phyloP scores from a whole-genome alignment of 2,113 vertebrate genomes.

The Anseranas semipalmata region DNA sequence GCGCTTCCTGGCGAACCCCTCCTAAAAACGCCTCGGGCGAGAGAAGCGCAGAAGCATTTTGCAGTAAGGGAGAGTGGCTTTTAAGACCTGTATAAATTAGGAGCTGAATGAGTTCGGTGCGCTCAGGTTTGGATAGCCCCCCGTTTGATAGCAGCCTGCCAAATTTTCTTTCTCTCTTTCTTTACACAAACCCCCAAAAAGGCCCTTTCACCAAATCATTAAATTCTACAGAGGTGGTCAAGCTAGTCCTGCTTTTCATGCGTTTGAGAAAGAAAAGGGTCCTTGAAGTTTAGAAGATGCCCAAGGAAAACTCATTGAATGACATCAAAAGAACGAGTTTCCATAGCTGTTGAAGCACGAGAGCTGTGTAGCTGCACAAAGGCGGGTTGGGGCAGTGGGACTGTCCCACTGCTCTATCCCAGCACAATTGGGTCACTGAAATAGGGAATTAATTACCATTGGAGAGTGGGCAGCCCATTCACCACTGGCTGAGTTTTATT shows the following conservation, averaged over 20 bases:
- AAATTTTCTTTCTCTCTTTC: slow-evolving; percentile 72
- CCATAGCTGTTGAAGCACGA: slow-evolving; percentile 86
- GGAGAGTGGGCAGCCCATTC: slow-evolving; percentile 87
- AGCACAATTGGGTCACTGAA: slow-evolving; percentile 88
- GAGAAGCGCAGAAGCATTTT: not conserved
- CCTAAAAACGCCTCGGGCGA: not conserved
- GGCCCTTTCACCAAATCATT: slow-evolving; percentile 83
- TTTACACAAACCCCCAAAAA: slow-evolving; percentile 64
- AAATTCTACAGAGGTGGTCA: slow-evolving; percentile 87
- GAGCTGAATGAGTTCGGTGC: not conserved
- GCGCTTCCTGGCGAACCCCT: not conserved
- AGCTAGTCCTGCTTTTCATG: slow-evolving; percentile 83
- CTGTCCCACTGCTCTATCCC: slow-evolving; percentile 83
- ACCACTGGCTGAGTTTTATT: slow-evolving; percentile 85
- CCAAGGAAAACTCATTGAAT: slow-evolving; percentile 87
- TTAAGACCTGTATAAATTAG: not conserved
- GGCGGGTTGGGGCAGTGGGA: slow-evolving; percentile 78
- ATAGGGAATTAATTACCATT: slow-evolving; percentile 90
- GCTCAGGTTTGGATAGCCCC: not conserved
- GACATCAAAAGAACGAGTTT: slow-evolving; percentile 87
- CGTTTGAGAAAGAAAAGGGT: slow-evolving; percentile 79
- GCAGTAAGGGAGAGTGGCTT: not conserved
- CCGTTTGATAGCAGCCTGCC: slow-evolving; percentile 51
- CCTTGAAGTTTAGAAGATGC: slow-evolving; percentile 89
- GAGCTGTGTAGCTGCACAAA: slow-evolving; percentile 83